phyloP scores from a whole-genome alignment of 2,797 vertebrate genomes.

The Lagorchestes hirsutus region DNA sequence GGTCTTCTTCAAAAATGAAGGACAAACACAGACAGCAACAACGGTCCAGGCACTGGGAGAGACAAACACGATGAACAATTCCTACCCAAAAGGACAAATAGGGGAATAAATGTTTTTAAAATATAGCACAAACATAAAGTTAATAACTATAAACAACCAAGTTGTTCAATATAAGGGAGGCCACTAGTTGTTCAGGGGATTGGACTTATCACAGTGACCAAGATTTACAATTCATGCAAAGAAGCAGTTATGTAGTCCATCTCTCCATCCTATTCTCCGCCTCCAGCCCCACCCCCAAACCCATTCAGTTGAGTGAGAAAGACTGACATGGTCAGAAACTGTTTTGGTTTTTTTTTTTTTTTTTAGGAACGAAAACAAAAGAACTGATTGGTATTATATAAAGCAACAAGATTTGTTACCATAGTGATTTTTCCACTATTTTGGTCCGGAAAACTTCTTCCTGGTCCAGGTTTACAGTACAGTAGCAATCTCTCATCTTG shows the following conservation, averaged over 20 bases:
- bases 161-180: not conserved
- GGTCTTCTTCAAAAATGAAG: too few species aligned
- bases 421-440: constrained; percentile 98
- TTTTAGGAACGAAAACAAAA: not conserved
- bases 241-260: not conserved
- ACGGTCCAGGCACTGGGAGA: too few species aligned
- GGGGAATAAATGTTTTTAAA: not conserved
- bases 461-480: constrained; percentile 99
- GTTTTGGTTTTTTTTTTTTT: not conserved
- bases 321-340: not conserved
- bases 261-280: not conserved
- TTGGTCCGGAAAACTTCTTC: constrained; percentile 99
- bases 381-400: not conserved
- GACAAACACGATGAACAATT: too few species aligned
- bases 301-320: not conserved
- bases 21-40: too few species aligned
- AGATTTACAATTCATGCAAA: not conserved
- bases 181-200: not conserved
- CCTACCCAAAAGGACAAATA: not conserved
- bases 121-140: not conserved
- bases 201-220: not conserved
- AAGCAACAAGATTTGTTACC: constrained; percentile 85
- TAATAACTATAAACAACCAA: not conserved
- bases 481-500: constrained; percentile 99
- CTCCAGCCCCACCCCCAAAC: not conserved